Base-by-base conservation (phyloP, 2,888 invertebrate genomes). In the Agrotis clavis region DNA sequence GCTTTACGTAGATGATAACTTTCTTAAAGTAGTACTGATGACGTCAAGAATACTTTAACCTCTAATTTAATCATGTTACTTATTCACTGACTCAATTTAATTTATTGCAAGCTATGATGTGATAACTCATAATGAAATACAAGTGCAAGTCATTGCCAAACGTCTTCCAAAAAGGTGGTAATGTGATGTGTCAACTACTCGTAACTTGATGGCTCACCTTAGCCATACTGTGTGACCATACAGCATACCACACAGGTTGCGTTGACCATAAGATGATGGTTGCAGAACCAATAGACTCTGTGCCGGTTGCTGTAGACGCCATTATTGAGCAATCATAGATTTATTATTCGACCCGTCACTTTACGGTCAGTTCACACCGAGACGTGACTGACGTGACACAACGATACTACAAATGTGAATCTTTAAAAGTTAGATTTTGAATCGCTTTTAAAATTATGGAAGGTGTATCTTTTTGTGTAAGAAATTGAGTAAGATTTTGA, bases 171-270 rank as follows among this genome's bases (percentile, higher is more conserved):
- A 67, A 21, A 9, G 19, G 41, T 51, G 48, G 16, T 41, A 51
- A 71, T 71, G 45, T 60, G 18, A 11, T 41, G 59, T 48, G 71
- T 60, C 19, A 71, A 50, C 50, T 5, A 19, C 11, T 41, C 41
- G 19, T 6, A 41, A 41, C 41, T 41, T 18, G 41, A 14, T 51
- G 51, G 6, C n/a, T 13, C 21, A 30, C 13, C 30, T 25, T 69
- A 19, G 0, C 21, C 45, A 30, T n/a, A n/a, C n/a, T n/a, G n/a
- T n/a, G n/a, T n/a, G n/a, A n/a, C n/a, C n/a, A n/a, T 7, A 16
- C 18, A 11, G 30, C 25, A 59, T 73, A 47, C 25, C 25, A 74
- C 74, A 35, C 19, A 74, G 70, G 30, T 47, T 69, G n/a, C 69
- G 7, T 53, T 25, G 30, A 11, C 18, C 30, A 4, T 35, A 4